These are phyloP conservation scores for Mechanitis mazaeus DNA, from an alignment of 2,888 invertebrate genomes.

Conservation along the genomic window DNA sequence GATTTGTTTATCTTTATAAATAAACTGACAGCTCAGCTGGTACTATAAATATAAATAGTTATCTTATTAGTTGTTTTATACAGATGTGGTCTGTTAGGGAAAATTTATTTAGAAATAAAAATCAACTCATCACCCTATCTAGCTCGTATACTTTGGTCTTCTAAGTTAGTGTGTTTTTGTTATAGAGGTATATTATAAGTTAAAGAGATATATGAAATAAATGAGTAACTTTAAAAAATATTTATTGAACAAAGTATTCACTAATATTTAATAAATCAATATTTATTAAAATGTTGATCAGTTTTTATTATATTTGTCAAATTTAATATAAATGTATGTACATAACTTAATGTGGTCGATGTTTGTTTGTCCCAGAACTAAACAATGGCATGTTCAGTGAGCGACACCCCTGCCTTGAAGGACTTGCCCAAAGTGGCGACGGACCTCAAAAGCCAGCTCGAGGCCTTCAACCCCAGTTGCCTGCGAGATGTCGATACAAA, in stretches of 20 bases:
- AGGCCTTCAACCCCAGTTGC: conserved; percentile 91
- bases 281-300: no score
- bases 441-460: conserved; percentile 93
- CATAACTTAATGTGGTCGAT: no score
- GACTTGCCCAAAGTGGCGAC: conserved; percentile 93
- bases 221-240: no score
- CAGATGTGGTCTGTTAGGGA: neutral
- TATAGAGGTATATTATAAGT: no score
- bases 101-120: neutral
- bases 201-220: no score
- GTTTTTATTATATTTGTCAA: no score
- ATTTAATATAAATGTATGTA: no score
- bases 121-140: neutral
- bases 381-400: conserved; percentile 78
- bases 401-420: conserved; percentile 85
- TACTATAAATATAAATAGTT: neutral
- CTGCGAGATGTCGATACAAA: conserved; percentile 92
- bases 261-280: no score
- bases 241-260: no score
- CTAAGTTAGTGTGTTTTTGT: no score
- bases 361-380: conserved; percentile 39
- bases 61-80: neutral
- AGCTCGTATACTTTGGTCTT: no score
- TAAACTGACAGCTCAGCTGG: neutral
- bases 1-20: neutral